Conservation (phyloP, 1,140 invertebrate species). For the Wasmannia auropunctata region DNA sequence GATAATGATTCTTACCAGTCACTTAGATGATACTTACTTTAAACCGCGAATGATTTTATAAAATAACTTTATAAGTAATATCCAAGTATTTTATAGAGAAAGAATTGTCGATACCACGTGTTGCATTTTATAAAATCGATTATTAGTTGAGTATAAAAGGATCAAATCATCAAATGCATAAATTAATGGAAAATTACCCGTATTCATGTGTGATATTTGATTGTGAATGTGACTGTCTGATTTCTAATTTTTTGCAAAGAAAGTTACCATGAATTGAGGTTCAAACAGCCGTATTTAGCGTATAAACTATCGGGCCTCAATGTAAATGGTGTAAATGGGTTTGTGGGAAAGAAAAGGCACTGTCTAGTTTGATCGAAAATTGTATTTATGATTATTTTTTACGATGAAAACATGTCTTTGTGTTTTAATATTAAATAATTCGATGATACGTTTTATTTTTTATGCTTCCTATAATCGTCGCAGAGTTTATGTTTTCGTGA, state of each 20-base stretch:
- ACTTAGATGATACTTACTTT: neutral
- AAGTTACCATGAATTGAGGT: neutral
- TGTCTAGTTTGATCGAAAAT: neutral
- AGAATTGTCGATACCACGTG: neutral
- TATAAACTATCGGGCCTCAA: neutral
- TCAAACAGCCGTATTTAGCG: neutral
- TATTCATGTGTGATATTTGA: neutral
- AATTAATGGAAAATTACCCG: neutral
- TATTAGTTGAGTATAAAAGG: neutral
- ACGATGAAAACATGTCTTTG: neutral
- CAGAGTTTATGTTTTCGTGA: neutral
- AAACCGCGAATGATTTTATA: slow-evolving; percentile 4
- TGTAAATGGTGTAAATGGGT: neutral
- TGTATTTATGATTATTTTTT: neutral
- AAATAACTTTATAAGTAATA: too few species aligned
- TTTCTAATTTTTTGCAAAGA: neutral
- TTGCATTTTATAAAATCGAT: neutral
- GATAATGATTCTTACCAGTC: neutral
- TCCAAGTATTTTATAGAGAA: neutral
- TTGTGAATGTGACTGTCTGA: neutral
- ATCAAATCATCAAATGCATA: neutral
- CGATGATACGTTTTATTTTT: neutral
- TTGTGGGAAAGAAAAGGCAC: neutral
- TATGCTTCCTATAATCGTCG: neutral
- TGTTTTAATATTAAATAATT: neutral